A percentile compares a stretch with the other conserved stretches of the same genome.
phyloP scores from a whole-genome alignment of 2,888 invertebrate species.

The Mimachlamys varia region DNA sequence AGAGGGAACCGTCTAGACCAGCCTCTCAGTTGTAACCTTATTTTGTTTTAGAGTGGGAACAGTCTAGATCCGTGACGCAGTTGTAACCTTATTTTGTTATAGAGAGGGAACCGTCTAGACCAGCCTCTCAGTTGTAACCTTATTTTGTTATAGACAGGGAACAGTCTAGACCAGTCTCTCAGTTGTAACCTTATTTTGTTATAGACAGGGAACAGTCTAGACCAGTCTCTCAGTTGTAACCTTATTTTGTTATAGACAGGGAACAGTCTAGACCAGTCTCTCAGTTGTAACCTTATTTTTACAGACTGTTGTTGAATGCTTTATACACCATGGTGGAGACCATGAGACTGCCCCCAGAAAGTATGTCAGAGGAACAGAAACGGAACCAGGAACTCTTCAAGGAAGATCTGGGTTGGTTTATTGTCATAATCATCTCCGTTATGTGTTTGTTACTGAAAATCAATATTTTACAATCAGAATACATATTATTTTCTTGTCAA shows the following conservation, averaged over 20 bases:
- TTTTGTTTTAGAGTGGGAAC: no score
- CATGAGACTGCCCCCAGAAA: conserved; percentile 83
- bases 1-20: no score
- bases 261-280: neutral
- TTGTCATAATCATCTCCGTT: no score
- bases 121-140: no score
- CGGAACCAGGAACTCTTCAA: conserved; percentile 84
- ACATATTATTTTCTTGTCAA: no score
- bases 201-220: neutral
- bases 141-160: no score
- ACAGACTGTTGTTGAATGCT: conserved; percentile 92
- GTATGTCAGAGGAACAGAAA: conserved; percentile 76
- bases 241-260: neutral
- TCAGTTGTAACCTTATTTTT: conserved; percentile 1
- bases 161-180: no score
- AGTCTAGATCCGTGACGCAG: no score
- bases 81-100: no score
- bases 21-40: no score
- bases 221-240: neutral
- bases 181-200: neutral
- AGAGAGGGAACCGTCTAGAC: no score
- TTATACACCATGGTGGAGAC: conserved; percentile 98
- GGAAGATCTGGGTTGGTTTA: conserved; percentile 83
- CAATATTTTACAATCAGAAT: neutral
- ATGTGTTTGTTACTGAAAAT: neutral